phyloP scores from a whole-genome alignment of 2,888 invertebrate species.

The Eupithecia abbreviata region DNA sequence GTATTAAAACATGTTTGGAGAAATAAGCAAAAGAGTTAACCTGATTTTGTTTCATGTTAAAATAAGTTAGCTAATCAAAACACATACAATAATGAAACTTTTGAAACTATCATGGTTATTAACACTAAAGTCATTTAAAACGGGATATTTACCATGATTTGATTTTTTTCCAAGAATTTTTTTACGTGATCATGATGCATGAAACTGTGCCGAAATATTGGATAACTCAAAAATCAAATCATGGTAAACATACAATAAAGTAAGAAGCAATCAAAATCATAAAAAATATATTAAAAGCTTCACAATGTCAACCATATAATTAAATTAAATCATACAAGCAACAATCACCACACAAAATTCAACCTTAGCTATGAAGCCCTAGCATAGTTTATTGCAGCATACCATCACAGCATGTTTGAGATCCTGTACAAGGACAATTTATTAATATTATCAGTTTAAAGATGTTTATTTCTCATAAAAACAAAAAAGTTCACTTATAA shows the following conservation, averaged over 20 bases:
- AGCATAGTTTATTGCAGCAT: conserved; percentile 11
- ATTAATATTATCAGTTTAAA: background rate
- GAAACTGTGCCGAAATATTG: too few species aligned
- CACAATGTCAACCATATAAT: background rate
- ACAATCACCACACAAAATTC: background rate
- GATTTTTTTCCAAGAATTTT: too few species aligned
- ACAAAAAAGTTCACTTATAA: too few species aligned
- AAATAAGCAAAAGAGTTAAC: background rate
- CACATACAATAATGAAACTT: too few species aligned
- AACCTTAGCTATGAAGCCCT: conserved; percentile 4
- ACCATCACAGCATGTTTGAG: conserved; percentile 33
- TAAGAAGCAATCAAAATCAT: too few species aligned
- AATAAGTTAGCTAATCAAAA: background rate
- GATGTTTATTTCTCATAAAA: too few species aligned
- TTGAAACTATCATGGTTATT: too few species aligned
- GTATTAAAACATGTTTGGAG: background rate
- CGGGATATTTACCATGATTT: too few species aligned
- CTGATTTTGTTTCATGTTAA: background rate
- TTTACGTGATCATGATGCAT: too few species aligned
- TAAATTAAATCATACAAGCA: background rate
- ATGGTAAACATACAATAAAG: too few species aligned
- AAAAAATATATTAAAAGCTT: background rate
- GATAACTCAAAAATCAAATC: too few species aligned
- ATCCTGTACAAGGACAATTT: conserved; percentile 11
- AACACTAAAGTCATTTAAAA: too few species aligned